Percentiles rank a stretch among this genome's conserved stretches.
phyloP scores from a whole-genome alignment of 2,888 invertebrate genomes.

The Aleiodes testaceus region DNA sequence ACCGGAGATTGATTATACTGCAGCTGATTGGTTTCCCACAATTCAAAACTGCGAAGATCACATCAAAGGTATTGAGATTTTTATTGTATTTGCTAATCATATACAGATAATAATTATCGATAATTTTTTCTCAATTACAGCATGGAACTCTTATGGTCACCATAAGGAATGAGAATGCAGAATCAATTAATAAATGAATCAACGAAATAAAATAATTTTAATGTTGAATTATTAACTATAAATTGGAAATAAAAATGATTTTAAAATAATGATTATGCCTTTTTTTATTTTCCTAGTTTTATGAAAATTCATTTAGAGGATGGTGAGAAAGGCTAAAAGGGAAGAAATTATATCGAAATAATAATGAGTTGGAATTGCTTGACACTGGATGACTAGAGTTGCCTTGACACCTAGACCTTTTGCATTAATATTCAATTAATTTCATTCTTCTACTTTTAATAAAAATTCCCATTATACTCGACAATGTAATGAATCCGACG shows the following conservation, averaged over 20 bases:
- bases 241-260: too few relatives aligned
- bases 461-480: neutral
- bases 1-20: constrained; percentile 84
- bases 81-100: too few relatives aligned
- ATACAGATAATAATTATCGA: too few relatives aligned
- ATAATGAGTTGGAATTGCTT: constrained; percentile 23
- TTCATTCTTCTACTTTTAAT: neutral
- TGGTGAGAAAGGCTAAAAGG: too few relatives aligned
- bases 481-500: neutral
- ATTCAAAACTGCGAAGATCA: constrained; percentile 79
- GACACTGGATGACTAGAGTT: constrained; percentile 12
- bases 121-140: constrained; percentile 63
- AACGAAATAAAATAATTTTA: too few relatives aligned
- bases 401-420: constrained; percentile 27
- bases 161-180: too few relatives aligned
- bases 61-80: constrained; percentile 76
- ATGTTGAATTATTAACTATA: too few relatives aligned
- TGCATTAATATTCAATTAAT: constrained; percentile 6
- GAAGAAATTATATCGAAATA: neutral
- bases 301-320: too few relatives aligned
- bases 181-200: too few relatives aligned
- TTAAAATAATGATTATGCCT: too few relatives aligned
- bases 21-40: constrained; percentile 85
- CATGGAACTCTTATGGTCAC: constrained; percentile 82
- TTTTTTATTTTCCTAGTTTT: too few relatives aligned